phyloP scores from a whole-genome alignment of 30 jellyfish, hydroid and myxozoan species.

The Sanderia malayensis region DNA sequence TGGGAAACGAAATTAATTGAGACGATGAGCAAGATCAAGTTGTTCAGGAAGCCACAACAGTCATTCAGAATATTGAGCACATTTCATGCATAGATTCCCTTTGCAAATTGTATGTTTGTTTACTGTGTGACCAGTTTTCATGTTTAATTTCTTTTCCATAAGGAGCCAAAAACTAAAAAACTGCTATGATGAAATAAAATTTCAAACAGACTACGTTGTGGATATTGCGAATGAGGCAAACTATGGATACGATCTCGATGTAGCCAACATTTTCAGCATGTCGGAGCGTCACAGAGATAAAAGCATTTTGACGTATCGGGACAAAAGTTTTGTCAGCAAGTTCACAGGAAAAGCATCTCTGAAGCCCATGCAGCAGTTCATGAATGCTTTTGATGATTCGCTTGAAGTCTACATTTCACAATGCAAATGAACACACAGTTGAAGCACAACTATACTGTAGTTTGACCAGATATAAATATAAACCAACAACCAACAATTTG shows the following conservation, averaged over 20 bases:
- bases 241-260: slow-evolving; percentile 44
- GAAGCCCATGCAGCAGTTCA: slow-evolving; percentile 10
- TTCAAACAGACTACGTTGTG: slow-evolving; percentile 41
- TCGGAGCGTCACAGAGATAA: slow-evolving; percentile 28
- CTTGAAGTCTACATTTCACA: slow-evolving; percentile 3
- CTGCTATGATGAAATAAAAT: slow-evolving; percentile 25
- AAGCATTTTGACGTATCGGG: slow-evolving; percentile 35
- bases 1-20: no score
- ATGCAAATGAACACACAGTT: not conserved
- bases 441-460: no score
- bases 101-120: no score
- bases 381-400: slow-evolving; percentile 60
- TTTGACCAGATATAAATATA: no score
- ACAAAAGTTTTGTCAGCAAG: slow-evolving; percentile 19
- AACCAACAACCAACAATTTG: no score
- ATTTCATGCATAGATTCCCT: no score
- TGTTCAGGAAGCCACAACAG: no score
- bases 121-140: no score
- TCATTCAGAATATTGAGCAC: no score
- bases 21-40: no score
- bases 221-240: slow-evolving; percentile 45
- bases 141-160: no score
- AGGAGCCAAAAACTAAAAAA: slow-evolving; percentile 6
- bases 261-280: slow-evolving; percentile 6
- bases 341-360: slow-evolving; percentile 59